Base-by-base conservation (phyloP, 2,797 vertebrate species). In the Trachops cirrhosus region DNA sequence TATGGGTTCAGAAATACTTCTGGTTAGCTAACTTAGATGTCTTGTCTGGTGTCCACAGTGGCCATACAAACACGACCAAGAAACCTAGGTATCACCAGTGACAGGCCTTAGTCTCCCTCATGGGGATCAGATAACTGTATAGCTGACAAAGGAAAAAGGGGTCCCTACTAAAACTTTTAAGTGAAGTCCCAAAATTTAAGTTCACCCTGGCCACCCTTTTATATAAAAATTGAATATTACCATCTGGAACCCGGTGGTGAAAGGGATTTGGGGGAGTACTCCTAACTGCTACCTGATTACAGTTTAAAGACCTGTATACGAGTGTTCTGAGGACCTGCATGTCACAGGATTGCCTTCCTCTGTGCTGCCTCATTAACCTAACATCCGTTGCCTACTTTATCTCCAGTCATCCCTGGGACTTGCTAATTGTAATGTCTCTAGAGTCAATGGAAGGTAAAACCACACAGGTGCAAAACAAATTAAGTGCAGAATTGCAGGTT, bases 401-500 rank as follows among this genome's bases (percentile, higher is more conserved):
- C 54, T 88, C 78, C n/a, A 86, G 22, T 86, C 78, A 93, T 86
- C 86, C 86, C 70, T 84, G 75, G 41, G n/a, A 80, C 86, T 83
- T 22, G 48, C 88, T 95, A 94, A 96, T 95, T 91, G 86, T 62
- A 89, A 68, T 94, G 79, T 71, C 64, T 95, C 70, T 84, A 71
- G 78, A 74, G 88, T 94, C 89, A 68, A 12, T 80, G 78, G 82
- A 86, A 96, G 74, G 64, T 73, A 95, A 88, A 96, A 94, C 57
- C n/a, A 68, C 78, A 92, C 34, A 94, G 50, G 77, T 85, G 50
- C 26, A 80, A 93, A 95, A 52, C n/a, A 37, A 93, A 96, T 79
- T 59, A 94, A 91, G 74, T 54, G 26, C 7, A 68, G 59, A 95
- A 84, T 71, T 54, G 29, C 83, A 26, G 80, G 39, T 88, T 96